A percentile compares a stretch with the other conserved stretches of the same genome.
phyloP scores from a whole-genome alignment of 2,888 invertebrate species.

The Dicranocentrus wangi region DNA sequence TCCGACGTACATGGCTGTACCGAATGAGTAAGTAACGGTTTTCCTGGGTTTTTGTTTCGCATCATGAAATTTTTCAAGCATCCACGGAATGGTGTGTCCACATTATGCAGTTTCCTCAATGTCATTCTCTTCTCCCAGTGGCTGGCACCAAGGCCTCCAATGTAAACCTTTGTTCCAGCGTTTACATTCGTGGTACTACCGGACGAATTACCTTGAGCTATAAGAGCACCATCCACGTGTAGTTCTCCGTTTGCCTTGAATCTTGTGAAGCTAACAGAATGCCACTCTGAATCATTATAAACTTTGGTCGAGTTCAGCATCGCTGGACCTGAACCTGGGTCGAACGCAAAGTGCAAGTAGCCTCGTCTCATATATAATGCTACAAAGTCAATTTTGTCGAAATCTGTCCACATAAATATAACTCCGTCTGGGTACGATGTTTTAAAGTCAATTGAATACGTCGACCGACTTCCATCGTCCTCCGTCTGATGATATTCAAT shows the following conservation, averaged over 20 bases:
- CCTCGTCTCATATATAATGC: constrained; percentile 85
- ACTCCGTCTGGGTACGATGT: constrained; percentile 90
- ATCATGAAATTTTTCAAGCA: constrained; percentile 86
- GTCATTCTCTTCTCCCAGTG: constrained; percentile 65
- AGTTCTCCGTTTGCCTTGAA: constrained; percentile 80
- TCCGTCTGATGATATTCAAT: constrained; percentile 65
- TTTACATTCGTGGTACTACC: constrained; percentile 78
- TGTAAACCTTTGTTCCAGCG: constrained; percentile 82
- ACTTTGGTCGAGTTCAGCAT: constrained; percentile 78
- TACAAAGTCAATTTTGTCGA: constrained; percentile 81
- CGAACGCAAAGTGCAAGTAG: constrained; percentile 78
- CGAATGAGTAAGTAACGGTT: constrained; percentile 79
- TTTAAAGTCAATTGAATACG: constrained; percentile 86
- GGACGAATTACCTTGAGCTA: constrained; percentile 77
- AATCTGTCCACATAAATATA: constrained; percentile 84
- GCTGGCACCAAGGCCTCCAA: constrained; percentile 78
- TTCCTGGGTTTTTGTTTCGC: constrained; percentile 79
- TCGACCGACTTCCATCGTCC: constrained; percentile 72
- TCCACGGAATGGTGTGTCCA: constrained; percentile 85
- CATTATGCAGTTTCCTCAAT: constrained; percentile 76
- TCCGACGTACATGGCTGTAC: constrained; percentile 86
- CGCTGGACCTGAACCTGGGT: constrained; percentile 81
- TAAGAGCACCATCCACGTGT: constrained; percentile 80
- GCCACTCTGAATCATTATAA: constrained; percentile 87
- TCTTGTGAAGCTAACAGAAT: constrained; percentile 82